These are phyloP conservation scores for Alouatta palliata DNA, from an alignment of 2,113 vertebrate species.

Conservation along the genomic window DNA sequence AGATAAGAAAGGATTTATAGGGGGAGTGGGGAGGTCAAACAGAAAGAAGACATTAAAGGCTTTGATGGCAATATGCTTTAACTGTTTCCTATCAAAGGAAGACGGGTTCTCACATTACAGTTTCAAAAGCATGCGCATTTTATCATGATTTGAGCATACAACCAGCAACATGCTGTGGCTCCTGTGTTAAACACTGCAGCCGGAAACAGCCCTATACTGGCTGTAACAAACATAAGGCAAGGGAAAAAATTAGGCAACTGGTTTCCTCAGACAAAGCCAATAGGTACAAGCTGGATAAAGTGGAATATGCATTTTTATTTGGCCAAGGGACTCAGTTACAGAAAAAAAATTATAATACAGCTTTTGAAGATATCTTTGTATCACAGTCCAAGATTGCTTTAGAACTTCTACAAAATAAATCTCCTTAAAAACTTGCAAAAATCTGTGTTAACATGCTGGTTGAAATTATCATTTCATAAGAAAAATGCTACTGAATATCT, in stretches of 20 bases:
- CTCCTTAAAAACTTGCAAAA: slow-evolving; percentile 10
- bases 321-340: not conserved
- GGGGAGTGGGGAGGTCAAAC: not conserved
- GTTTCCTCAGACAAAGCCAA: not conserved
- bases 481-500: not conserved
- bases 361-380: slow-evolving; percentile 23
- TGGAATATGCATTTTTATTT: not conserved
- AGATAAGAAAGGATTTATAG: not conserved
- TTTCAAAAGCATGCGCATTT: slow-evolving; percentile 15
- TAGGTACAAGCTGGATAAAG: not conserved
- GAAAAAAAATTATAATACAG: not conserved
- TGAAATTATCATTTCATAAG: not conserved
- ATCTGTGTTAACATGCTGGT: not conserved
- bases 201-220: not conserved
- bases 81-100: slow-evolving; percentile 13
- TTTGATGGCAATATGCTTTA: not conserved
- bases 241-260: not conserved
- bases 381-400: not conserved
- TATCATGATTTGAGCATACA: not conserved
- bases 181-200: slow-evolving; percentile 12
- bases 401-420: slow-evolving; percentile 21
- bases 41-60: not conserved
- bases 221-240: not conserved
- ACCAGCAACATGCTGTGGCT: not conserved
- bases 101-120: not conserved